Percentiles rank a stretch among this genome's conserved stretches.
These are phyloP conservation scores for Blastobasis lacticolella DNA, from an alignment of 2,888 invertebrate genomes.

Conservation along the genomic window DNA sequence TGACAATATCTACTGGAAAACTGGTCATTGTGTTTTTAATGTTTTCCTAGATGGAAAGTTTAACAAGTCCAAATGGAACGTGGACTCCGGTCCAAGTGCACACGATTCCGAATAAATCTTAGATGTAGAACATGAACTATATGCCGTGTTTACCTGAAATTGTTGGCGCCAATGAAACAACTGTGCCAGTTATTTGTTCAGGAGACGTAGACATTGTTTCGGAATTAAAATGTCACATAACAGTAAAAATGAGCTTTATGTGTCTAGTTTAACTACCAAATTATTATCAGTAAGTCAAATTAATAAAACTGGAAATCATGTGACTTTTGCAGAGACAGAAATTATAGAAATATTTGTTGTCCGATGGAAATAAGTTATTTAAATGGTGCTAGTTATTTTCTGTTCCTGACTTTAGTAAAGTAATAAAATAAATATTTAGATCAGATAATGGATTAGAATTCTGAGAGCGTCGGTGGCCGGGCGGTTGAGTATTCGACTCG, in stretches of 20 bases:
- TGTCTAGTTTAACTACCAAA: constrained; percentile 4
- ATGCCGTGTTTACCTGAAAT: constrained; percentile 7
- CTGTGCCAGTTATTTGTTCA: constrained; percentile 10
- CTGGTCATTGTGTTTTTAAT: not conserved
- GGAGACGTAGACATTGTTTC: constrained; percentile 7
- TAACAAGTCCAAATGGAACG: not conserved
- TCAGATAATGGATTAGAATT: too few relatives aligned
- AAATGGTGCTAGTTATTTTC: too few relatives aligned
- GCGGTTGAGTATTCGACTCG: too few relatives aligned
- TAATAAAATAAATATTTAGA: too few relatives aligned
- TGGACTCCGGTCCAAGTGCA: not conserved
- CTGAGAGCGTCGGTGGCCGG: too few relatives aligned
- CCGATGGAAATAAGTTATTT: too few relatives aligned
- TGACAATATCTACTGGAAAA: too few relatives aligned
- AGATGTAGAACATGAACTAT: constrained; percentile 5
- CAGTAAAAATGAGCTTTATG: not conserved
- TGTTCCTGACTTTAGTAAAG: too few relatives aligned
- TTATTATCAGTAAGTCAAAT: constrained; percentile 7
- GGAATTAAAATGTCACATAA: constrained; percentile 5
- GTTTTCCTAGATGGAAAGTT: not conserved
- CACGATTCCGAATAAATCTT: not conserved
- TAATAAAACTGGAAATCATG: constrained; percentile 9
- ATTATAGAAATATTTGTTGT: too few relatives aligned
- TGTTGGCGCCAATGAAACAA: constrained; percentile 8
- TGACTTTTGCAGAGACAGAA: not conserved